Evolutionary conservation across 2,113 vertebrate species (phyloP).

Genomic region (Gila orcuttii): DNA sequence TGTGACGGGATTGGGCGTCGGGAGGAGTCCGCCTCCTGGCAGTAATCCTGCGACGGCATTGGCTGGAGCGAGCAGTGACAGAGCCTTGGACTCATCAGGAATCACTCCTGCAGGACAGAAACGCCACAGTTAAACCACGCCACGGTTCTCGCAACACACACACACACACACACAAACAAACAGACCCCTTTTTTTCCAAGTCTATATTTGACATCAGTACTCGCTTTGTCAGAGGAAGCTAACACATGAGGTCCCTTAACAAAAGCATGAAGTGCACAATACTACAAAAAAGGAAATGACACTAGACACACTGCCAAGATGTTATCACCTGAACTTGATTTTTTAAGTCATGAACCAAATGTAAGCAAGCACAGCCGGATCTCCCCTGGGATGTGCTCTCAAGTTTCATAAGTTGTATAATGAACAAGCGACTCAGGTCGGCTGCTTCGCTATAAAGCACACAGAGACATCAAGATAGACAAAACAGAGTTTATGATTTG

Average conservation of each 20-base stretch:
- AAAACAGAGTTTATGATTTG: slow-evolving; percentile 99
- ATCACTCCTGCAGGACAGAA: slow-evolving; percentile 93
- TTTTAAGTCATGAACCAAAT: slow-evolving; percentile 99
- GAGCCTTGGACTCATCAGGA: slow-evolving; percentile 99
- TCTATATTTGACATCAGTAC: slow-evolving; percentile 84
- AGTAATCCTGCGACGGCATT: slow-evolving; percentile 99
- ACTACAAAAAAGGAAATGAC: slow-evolving; percentile 81
- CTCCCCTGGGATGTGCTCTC: slow-evolving; percentile 99
- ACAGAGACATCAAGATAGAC: slow-evolving; percentile 99
- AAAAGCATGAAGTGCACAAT: slow-evolving; percentile 48
- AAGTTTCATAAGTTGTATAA: slow-evolving; percentile 99
- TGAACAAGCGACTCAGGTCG: slow-evolving; percentile 99
- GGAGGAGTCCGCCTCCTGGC: slow-evolving; percentile 98
- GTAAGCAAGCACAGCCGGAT: slow-evolving; percentile 99
- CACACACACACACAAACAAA: no score
- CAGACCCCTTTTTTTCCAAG: slow-evolving; percentile 50
- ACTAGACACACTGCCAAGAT: slow-evolving; percentile 99
- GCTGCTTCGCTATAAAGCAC: slow-evolving; percentile 99
- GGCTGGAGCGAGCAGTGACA: slow-evolving; percentile 98
- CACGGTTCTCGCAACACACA: background rate
- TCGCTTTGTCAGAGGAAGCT: slow-evolving; percentile 73
- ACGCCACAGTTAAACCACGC: slow-evolving; percentile 67
- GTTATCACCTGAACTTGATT: slow-evolving; percentile 99
- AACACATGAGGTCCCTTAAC: slow-evolving; percentile 72
- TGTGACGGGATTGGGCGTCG: slow-evolving; percentile 91